Evolutionary conservation across 2,797 vertebrate genomes (phyloP).

Genomic region (Chaetophractus vellerosus): DNA sequence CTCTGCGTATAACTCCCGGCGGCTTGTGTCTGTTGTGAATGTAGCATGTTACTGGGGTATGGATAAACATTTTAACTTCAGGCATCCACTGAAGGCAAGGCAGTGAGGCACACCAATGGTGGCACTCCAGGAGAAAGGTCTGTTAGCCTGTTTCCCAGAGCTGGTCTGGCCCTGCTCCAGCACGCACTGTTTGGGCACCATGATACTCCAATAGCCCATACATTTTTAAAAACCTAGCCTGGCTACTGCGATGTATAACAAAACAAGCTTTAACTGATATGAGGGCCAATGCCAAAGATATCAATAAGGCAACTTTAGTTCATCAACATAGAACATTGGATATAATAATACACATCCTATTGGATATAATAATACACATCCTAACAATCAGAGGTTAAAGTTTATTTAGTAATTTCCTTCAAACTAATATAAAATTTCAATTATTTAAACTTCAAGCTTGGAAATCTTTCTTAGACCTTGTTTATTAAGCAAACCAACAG

Average conservation of each 20-base stretch:
- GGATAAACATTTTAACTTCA: conserved; percentile 51
- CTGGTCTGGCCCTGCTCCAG: not conserved
- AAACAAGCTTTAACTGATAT: conserved; percentile 18
- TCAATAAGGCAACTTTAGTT: not conserved
- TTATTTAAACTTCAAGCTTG: conserved; percentile 10
- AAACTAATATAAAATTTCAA: conserved; percentile 23
- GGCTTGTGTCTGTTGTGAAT: not conserved
- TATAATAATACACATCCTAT: conserved; percentile 12
- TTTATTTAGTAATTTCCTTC: conserved; percentile 43
- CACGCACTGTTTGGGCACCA: not conserved
- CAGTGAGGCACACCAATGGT: not conserved
- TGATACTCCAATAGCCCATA: not conserved
- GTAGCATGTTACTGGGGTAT: not conserved
- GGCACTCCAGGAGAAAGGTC: not conserved
- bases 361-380: conserved; percentile 6
- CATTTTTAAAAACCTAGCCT: not conserved
- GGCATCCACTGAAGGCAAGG: not conserved
- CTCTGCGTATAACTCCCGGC: not conserved
- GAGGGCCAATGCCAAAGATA: not conserved
- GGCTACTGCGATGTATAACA: not conserved
- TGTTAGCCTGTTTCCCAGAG: not conserved
- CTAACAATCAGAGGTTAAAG: conserved; percentile 15
- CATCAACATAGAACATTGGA: not conserved
- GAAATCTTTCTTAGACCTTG: not conserved
- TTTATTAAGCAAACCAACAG: not conserved